These are phyloP conservation scores for Labia minor DNA, from an alignment of 2,888 invertebrate genomes.

Conservation along the genomic window DNA sequence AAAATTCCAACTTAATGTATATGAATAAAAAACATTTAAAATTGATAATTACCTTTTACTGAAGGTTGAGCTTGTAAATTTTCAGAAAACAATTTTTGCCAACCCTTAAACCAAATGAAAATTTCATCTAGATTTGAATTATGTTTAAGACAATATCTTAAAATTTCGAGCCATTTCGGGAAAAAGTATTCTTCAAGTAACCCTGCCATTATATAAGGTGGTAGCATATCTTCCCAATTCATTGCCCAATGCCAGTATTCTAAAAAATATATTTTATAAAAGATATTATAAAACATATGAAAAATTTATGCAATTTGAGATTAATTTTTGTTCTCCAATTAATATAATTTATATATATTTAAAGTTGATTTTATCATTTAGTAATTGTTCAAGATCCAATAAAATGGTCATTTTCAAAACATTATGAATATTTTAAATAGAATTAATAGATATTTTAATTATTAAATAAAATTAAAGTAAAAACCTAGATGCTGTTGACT, in stretches of 20 bases:
- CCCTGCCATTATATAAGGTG: constrained; percentile 62
- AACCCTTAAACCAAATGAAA: constrained; percentile 68
- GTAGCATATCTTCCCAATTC: constrained; percentile 82
- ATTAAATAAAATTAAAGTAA: too few species aligned
- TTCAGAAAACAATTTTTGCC: constrained; percentile 46
- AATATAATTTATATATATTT: too few species aligned
- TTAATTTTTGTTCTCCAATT: too few species aligned
- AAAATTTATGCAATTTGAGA: too few species aligned
- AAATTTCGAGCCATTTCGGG: constrained; percentile 79
- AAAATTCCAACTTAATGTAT: too few species aligned
- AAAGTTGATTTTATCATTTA: too few species aligned
- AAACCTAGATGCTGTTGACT: constrained; percentile 57
- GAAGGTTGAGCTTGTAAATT: constrained; percentile 42
- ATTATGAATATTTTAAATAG: too few species aligned
- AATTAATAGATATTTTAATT: too few species aligned
- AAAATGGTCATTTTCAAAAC: too few species aligned
- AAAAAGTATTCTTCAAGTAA: constrained; percentile 82
- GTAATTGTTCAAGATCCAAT: too few species aligned
- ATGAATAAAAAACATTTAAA: too few species aligned
- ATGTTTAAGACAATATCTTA: constrained; percentile 83
- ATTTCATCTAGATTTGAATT: constrained; percentile 84
- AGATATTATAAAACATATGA: constrained; percentile 14
- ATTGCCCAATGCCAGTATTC: constrained; percentile 92
- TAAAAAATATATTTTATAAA: constrained; percentile 32
- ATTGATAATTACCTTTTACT: constrained; percentile 40